These are phyloP conservation scores for Calycopis cecrops DNA, from an alignment of 1,140 invertebrate genomes.

Conservation along the genomic window DNA sequence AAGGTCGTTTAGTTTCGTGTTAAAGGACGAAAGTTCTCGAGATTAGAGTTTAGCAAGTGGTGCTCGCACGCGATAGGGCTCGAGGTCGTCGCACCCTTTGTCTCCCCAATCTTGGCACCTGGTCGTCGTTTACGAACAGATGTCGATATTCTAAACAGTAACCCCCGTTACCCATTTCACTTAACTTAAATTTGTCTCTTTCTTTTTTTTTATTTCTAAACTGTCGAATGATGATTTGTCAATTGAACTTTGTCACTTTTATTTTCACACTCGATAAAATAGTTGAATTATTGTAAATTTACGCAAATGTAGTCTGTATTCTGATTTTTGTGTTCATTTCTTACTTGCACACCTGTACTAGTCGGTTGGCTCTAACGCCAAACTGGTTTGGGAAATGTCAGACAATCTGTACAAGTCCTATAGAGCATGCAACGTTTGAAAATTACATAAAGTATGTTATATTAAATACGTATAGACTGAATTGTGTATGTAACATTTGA, in stretches of 20 bases:
- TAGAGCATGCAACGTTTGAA: slow-evolving; percentile 28
- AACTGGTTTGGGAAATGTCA: slow-evolving; percentile 61
- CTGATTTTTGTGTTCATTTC: slow-evolving; percentile 14
- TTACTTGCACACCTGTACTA: slow-evolving; percentile 14
- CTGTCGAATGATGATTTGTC: no score
- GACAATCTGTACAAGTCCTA: slow-evolving; percentile 34
- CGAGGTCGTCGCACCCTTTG: slow-evolving; percentile 62
- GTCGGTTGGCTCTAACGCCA: slow-evolving; percentile 24
- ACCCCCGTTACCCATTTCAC: slow-evolving; percentile 20
- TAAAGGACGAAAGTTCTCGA: background rate
- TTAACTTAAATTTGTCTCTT: slow-evolving; percentile 31
- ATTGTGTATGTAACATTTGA: no score
- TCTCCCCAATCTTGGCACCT: slow-evolving; percentile 57
- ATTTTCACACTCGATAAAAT: slow-evolving; percentile 4
- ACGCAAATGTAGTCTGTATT: slow-evolving; percentile 1
- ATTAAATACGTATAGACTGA: background rate
- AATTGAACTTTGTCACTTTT: no score
- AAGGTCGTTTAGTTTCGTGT: background rate
- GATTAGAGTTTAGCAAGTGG: slow-evolving; percentile 6
- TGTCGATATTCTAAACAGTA: slow-evolving; percentile 48
- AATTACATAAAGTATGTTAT: slow-evolving; percentile 35
- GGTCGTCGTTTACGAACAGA: slow-evolving; percentile 58
- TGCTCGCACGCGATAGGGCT: slow-evolving; percentile 32
- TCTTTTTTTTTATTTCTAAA: slow-evolving; percentile 14
- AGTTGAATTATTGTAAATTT: slow-evolving; percentile 6